Evolutionary conservation across 2,113 vertebrate species (phyloP), one percentile per base, ranked within the genome.

Genomic region (Brienomyrus longianalis): DNA sequence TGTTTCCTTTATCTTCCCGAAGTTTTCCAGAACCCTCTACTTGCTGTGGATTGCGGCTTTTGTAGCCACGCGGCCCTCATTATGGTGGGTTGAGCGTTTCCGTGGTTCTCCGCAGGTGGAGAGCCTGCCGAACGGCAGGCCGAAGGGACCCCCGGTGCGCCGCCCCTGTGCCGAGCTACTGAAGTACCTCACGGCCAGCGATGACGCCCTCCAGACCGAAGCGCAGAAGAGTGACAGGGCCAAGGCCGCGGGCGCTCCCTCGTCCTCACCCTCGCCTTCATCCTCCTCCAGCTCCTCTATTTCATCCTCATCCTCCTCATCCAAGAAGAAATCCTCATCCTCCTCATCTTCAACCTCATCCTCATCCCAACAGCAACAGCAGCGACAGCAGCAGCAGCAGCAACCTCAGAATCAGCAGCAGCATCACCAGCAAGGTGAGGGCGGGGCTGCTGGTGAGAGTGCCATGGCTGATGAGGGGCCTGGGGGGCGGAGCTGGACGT

Each of bases 131-230:
- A 98, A 97, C 95, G 96, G 96, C 96, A 98, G 97, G 97, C 94
- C 97, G 0, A 98, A 97, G 96, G 98, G 96, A 94, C 95, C 97
- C 95, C 96, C 97, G 93, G 95, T 98, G 94, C 98, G 98, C 94
- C 98, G 98, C 93, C 98, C 98, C 88, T 99, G 98, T 96, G 98
- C 98, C 5, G 98, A 99, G 96, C 97, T 99, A 93, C 98, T 99
- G 92, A 99, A 99, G 93, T 99, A 99, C 97, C 97, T 99, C 95
- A 99, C 98, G 92, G 97, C 98, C 11, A 98, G 96, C 43, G 97
- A 99, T 95, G 98, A 98, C 95, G 96, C 97, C 95, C 96, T 98
- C 94, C 98, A 98, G 94, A 96, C 95, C 95, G 98, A 98, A 97
- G 96, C 96, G 91, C 92, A 93, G 93, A 83, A 90, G 92, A 87